These are phyloP conservation scores for Bubalus kerabau DNA, from an alignment of 2,113 vertebrate species.

Conservation along the genomic window DNA sequence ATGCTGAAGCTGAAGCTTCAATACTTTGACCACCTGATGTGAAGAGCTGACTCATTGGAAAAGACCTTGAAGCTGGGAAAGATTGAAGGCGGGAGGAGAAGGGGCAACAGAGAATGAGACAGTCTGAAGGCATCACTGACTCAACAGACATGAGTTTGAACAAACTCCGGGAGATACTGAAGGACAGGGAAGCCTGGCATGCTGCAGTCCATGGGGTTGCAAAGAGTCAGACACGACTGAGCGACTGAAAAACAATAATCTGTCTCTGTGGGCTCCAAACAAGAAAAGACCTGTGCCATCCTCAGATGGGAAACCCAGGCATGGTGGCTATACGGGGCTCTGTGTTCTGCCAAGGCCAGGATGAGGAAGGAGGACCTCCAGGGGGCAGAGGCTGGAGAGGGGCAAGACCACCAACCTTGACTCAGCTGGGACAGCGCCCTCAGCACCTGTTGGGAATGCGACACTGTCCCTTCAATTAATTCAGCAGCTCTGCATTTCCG, in stretches of 20 bases:
- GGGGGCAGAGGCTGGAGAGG: neutral
- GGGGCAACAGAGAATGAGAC: neutral
- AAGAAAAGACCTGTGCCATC: neutral
- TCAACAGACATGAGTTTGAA: neutral
- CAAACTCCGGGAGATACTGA: neutral
- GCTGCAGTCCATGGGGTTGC: neutral
- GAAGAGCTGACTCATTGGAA: neutral
- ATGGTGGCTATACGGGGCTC: neutral
- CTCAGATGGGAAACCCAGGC: neutral
- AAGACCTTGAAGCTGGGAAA: neutral
- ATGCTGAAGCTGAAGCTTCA: neutral
- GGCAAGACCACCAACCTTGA: neutral
- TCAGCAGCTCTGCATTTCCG: neutral
- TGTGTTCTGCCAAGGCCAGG: neutral
- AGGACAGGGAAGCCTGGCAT: neutral
- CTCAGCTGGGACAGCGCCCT: neutral
- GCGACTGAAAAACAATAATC: neutral
- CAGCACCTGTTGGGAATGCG: neutral
- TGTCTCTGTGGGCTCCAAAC: neutral
- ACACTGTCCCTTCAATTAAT: neutral
- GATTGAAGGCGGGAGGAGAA: neutral
- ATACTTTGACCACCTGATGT: neutral
- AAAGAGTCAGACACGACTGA: neutral
- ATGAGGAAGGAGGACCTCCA: neutral
- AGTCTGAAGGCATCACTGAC: neutral